Evolutionary conservation across 2,888 invertebrate genomes (phyloP).

Genomic region (Drosophila setosimentum): DNA sequence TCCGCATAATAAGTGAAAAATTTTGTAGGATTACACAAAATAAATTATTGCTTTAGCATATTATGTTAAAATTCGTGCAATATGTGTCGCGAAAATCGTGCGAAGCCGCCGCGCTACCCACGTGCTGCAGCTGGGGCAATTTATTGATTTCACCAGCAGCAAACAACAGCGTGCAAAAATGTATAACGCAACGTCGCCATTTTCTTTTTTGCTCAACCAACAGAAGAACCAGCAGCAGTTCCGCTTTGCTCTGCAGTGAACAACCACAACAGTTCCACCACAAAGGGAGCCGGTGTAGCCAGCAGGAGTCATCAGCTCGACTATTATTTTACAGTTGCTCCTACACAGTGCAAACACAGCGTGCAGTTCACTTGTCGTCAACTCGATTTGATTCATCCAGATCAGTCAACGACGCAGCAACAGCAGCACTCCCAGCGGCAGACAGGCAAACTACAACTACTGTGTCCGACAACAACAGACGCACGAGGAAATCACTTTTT

Average conservation of each 20-base stretch:
- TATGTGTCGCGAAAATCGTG: constrained; percentile 77
- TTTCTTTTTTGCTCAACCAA: constrained; percentile 83
- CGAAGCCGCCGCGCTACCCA: constrained; percentile 50
- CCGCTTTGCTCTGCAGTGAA: constrained; percentile 77
- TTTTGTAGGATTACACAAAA: constrained; percentile 26
- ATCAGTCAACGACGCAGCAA: constrained; percentile 48
- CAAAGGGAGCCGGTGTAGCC: constrained; percentile 56
- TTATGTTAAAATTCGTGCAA: constrained; percentile 78
- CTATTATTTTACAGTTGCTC: constrained; percentile 37
- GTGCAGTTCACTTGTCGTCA: constrained; percentile 63
- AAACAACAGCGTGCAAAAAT: constrained; percentile 61
- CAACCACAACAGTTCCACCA: constrained; percentile 69
- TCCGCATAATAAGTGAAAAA: constrained; percentile 49
- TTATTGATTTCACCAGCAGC: constrained; percentile 81
- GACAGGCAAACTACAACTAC: constrained; percentile 56
- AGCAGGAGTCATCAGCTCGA: constrained; percentile 54
- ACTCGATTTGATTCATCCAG: constrained; percentile 57
- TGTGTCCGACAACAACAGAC: constrained; percentile 37
- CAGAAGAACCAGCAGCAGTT: constrained; percentile 76
- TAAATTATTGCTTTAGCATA: constrained; percentile 35
- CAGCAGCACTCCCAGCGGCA: constrained; percentile 50
- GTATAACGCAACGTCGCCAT: constrained; percentile 82
- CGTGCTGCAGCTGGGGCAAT: constrained; percentile 75
- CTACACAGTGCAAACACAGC: constrained; percentile 50
- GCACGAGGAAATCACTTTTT: constrained; percentile 66